Evolutionary conservation across 2,113 vertebrate genomes (phyloP), one percentile per base, ranked within the genome.

Genomic region (Sinosuthora webbiana): DNA sequence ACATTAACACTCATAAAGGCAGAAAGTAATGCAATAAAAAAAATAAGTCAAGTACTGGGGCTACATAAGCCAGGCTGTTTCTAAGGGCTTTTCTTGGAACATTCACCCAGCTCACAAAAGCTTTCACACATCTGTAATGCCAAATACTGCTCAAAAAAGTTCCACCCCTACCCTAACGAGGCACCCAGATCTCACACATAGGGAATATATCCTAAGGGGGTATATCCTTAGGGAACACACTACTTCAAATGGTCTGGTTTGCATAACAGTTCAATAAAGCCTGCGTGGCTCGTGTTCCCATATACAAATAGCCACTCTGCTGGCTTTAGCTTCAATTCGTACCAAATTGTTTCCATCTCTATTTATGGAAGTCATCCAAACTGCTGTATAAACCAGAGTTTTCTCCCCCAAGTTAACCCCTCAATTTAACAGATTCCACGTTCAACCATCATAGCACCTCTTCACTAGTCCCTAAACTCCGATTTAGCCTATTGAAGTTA

Each of bases 241-340:
- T 41, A 49, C 71, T 88, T 88, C 50, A 71, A 93, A 70, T 16
- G 57, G 55, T 70, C 91, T 85, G 57, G 12, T 85, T 90, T 83
- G 75, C 37, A 3, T 15, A 69, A 69, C 16, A 59, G 62, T 12
- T 91, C 82, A 56, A 52, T 55, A 39, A 84, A 60, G 20, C 19
- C 24, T 14, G 44, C 5, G 0, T 47, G 69, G 41, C 53, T 53
- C 65, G 15, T 0, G 7, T 8, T 82, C 42, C 33, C 19, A 5
- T 4, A 12, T 2, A 67, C 24, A 70, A 81, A 35, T 3, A 44
- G 9, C 70, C 70, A 60, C 23, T 56, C 49, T 45, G 25, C 56
- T 56, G 22, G 33, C 10, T 56, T 56, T 42, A 78, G 14, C 33
- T 75, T 50, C 1, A 2, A 28, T 20, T 59, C 37, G 8, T 7